These are phyloP conservation scores for Schizaphis graminum DNA, from an alignment of 2,888 invertebrate genomes.

Conservation along the genomic window DNA sequence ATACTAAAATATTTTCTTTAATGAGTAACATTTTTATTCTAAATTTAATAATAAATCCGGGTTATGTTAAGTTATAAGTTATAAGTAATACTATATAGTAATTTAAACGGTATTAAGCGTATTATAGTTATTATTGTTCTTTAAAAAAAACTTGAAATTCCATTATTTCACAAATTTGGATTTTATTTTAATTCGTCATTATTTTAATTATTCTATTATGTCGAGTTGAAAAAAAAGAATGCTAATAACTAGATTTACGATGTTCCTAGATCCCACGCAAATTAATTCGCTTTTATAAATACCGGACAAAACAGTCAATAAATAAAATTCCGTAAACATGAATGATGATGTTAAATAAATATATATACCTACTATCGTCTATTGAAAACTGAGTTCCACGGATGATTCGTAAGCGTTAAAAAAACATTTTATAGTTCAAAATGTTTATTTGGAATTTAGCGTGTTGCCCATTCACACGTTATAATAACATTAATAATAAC, in stretches of 20 bases:
- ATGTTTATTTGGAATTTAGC: constrained; percentile 42
- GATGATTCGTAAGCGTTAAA: constrained; percentile 51
- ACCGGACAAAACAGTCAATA: constrained; percentile 40
- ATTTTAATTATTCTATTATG: not conserved
- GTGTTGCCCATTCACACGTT: constrained; percentile 29
- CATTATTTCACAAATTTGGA: not conserved
- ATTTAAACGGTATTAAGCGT: not conserved
- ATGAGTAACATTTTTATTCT: not conserved
- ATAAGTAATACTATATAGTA: not conserved
- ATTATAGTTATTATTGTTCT: not conserved
- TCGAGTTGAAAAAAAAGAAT: not conserved
- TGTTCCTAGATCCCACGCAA: constrained; percentile 50
- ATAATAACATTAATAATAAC: constrained; percentile 5
- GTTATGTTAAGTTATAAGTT: not conserved
- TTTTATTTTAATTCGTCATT: not conserved
- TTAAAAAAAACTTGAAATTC: not conserved
- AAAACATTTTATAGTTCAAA: constrained; percentile 55
- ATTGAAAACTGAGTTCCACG: constrained; percentile 44
- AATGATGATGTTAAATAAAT: constrained; percentile 45
- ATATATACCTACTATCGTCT: constrained; percentile 25
- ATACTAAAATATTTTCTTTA: not conserved
- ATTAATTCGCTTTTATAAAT: constrained; percentile 49
- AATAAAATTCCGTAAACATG: constrained; percentile 54
- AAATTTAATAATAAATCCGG: not conserved
- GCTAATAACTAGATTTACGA: constrained; percentile 53